phyloP scores from a whole-genome alignment of 2,888 invertebrate genomes.

The Leucozona laternaria region DNA sequence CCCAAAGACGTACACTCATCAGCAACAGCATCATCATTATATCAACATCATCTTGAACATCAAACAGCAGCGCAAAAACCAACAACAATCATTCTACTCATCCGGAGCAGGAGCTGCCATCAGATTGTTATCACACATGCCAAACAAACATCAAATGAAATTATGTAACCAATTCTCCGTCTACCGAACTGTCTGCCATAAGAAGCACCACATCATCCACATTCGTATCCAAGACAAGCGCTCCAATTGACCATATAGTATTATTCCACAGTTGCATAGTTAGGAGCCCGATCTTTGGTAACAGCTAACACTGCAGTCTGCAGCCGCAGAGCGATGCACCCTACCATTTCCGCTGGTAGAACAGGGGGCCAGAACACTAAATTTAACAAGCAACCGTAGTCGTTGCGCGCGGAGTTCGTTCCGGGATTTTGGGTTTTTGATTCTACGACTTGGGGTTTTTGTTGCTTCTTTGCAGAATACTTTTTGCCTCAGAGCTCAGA shows the following conservation, averaged over 20 bases:
- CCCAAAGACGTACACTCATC: conserved; percentile 51
- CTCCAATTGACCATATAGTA: conserved; percentile 73
- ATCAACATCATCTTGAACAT: conserved; percentile 29
- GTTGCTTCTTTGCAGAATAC: conserved; percentile 42
- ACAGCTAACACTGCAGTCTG: too few species aligned
- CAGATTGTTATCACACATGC: conserved; percentile 72
- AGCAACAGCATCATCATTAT: conserved; percentile 38
- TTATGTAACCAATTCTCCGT: conserved; percentile 72
- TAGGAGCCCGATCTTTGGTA: conserved; percentile 53
- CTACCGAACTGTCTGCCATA: conserved; percentile 72
- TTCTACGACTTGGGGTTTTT: conserved; percentile 31
- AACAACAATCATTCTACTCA: conserved; percentile 7
- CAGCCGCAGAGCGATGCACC: conserved; percentile 48
- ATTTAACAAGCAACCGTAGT: neutral
- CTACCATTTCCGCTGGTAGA: conserved; percentile 65
- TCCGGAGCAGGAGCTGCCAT: conserved; percentile 39
- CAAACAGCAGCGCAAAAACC: conserved; percentile 19
- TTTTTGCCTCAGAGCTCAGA: conserved; percentile 29
- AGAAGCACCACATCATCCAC: neutral
- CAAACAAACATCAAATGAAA: conserved; percentile 70
- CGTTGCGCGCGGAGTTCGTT: conserved; percentile 41
- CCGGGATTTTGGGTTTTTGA: conserved; percentile 61
- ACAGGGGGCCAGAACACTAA: conserved; percentile 15
- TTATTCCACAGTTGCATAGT: conserved; percentile 29
- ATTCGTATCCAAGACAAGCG: conserved; percentile 40